Base-by-base conservation (phyloP, 2,888 invertebrate genomes). In the Napeogenes sylphis region DNA sequence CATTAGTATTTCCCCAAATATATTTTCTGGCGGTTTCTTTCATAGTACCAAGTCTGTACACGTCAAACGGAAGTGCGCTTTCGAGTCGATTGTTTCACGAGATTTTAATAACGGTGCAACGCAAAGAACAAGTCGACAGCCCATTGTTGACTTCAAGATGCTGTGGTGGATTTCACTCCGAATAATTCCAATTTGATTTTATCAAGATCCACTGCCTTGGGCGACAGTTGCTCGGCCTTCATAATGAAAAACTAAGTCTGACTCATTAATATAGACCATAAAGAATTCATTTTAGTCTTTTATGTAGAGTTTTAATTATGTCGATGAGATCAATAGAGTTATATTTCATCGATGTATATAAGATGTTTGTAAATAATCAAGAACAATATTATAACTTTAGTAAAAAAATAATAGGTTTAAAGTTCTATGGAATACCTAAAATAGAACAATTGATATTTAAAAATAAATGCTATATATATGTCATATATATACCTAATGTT, bases 81-180 rank as follows among this genome's bases (percentile, higher is more conserved):
- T 89, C 83, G 83, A 89, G 77, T 90, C 89, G 88, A 90, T 90
- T 90, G 90, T 88, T 90, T 79, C 89, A 89, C 81, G 86, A 90
- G 90, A 90, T 89, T 90, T 90, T 90, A 90, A 90, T 90, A 90
- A 90, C 90, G 84, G 84, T 87, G 90, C 90, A 87, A 83, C 85
- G 85, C 87, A 89, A 88, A 90, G 89, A 84, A 80, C 80, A 78
- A 82, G 83, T 81, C 84, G 82, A 81, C 79, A 80, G 78, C 79
- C 81, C 80, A 87, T 88, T 90, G 90, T 89, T 83, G 85, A 85
- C 86, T 83, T 85, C 82, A 84, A 87, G 87, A 88, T 81, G 67
- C 68, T 62, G 63, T 65, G 79, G 78, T 73, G 79, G 75, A 69
- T 73, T 71, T 68, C 73, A 68, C 71, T 72, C 67, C 72, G 70